Evolutionary conservation across 2,113 vertebrate genomes (phyloP).

Genomic region (Phalacrocorax aristotelis): DNA sequence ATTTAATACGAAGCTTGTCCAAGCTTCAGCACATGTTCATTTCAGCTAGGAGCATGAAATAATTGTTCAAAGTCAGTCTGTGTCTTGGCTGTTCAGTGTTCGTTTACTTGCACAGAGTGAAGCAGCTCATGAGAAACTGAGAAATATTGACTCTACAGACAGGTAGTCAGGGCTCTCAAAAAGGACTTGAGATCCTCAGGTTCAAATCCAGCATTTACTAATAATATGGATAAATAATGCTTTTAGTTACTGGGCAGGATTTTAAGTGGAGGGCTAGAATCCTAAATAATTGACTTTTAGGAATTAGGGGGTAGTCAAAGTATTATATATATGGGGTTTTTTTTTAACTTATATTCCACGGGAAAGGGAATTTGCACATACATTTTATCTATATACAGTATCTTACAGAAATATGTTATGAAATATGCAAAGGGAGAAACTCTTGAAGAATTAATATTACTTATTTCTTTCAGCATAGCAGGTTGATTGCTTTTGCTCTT

Average conservation of each 20-base stretch:
- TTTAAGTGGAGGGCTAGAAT: not conserved
- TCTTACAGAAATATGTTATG: not conserved
- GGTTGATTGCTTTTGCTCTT: not conserved
- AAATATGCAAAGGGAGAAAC: not conserved
- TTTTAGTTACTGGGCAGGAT: not conserved
- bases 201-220: not conserved
- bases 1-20: not conserved
- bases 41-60: not conserved
- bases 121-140: not conserved
- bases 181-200: not conserved
- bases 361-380: not conserved
- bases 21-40: not conserved
- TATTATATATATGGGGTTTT: too few relatives aligned
- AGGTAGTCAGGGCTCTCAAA: not conserved
- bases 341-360: not conserved
- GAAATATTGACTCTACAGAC: not conserved
- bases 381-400: not conserved
- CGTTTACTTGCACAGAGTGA: not conserved
- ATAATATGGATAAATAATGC: not conserved
- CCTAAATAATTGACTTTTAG: not conserved
- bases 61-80: not conserved
- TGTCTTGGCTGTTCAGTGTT: not conserved
- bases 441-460: not conserved
- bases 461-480: not conserved
- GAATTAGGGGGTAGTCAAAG: not conserved